Conservation (phyloP, 2,113 vertebrate species). For the Plestiodon gilberti region DNA sequence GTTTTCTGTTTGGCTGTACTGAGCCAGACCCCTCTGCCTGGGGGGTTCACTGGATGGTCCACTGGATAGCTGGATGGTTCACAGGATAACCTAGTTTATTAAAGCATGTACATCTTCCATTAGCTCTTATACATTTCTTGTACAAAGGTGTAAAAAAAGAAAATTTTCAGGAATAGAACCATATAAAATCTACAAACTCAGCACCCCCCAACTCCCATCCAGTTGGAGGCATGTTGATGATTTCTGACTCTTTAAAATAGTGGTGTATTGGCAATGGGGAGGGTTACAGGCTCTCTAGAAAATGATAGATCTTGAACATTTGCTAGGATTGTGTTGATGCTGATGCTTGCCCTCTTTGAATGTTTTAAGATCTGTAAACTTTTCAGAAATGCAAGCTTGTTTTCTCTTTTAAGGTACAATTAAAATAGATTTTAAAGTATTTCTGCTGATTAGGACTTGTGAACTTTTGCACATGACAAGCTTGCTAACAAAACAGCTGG, state of each 20-base stretch:
- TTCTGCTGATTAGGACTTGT: background rate
- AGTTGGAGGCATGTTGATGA: background rate
- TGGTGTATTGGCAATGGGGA: background rate
- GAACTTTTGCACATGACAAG: background rate
- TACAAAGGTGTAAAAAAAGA: background rate
- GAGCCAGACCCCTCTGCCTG: too few species aligned
- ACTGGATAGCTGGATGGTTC: too few species aligned
- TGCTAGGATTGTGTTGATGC: background rate
- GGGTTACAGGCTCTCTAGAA: background rate
- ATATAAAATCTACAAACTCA: background rate
- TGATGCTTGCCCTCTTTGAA: background rate
- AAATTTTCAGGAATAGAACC: background rate
- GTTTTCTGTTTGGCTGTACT: too few species aligned
- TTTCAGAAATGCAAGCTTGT: background rate
- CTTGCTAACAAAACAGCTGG: background rate
- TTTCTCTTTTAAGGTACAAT: background rate
- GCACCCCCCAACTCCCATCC: background rate
- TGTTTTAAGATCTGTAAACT: background rate
- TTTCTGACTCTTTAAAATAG: background rate
- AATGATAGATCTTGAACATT: background rate
- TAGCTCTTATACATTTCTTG: background rate
- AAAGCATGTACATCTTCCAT: background rate
- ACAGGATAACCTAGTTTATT: background rate
- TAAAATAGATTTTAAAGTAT: slow-evolving; percentile 2
- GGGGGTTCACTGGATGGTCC: too few species aligned